phyloP scores from a whole-genome alignment of 1,140 invertebrate genomes.

The Aphelinus atriplicis region DNA sequence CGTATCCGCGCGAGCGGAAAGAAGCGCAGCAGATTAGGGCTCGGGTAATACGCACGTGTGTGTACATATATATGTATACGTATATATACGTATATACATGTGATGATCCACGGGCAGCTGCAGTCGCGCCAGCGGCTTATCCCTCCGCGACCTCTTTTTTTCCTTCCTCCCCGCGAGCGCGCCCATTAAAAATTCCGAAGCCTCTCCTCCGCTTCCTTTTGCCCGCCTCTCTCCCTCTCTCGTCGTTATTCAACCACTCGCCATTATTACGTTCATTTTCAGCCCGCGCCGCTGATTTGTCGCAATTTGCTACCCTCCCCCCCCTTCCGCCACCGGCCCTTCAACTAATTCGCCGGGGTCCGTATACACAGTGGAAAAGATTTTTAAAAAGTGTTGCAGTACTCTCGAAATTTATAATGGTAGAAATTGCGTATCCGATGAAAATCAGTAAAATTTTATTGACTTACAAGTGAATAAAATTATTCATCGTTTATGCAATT shows the following conservation, averaged over 20 bases:
- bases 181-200: too few species aligned
- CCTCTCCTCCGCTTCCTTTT: not conserved
- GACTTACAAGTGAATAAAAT: too few species aligned
- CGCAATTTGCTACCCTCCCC: constrained; percentile 23
- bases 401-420: constrained; percentile 22
- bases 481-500: too few species aligned
- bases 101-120: constrained; percentile 22
- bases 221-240: constrained; percentile 4
- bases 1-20: too few species aligned
- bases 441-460: too few species aligned
- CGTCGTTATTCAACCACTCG: constrained; percentile 32
- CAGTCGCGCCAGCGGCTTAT: constrained; percentile 24
- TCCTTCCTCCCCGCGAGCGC: too few species aligned
- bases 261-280: constrained; percentile 35
- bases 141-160: not conserved
- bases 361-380: too few species aligned
- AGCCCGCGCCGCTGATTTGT: constrained; percentile 25
- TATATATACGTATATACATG: not conserved
- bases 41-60: not conserved
- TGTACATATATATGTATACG: not conserved
- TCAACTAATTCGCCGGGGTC: constrained; percentile 24
- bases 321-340: not conserved
- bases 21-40: too few species aligned
- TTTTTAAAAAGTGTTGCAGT: too few species aligned
- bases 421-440: too few species aligned